phyloP scores from a whole-genome alignment of 2,113 vertebrate genomes.

The Delphinus delphis region DNA sequence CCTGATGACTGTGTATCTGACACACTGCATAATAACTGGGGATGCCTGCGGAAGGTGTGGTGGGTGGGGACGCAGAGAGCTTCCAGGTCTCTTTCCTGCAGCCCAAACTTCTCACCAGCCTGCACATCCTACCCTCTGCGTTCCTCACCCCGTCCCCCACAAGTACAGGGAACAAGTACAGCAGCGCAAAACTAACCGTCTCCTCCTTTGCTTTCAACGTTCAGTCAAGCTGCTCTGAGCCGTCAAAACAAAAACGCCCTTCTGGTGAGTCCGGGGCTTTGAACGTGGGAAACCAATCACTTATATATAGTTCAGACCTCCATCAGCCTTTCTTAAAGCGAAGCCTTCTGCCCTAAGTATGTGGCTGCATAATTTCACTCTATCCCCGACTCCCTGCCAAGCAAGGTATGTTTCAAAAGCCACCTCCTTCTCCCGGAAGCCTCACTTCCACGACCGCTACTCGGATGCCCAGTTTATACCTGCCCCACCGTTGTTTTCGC shows the following conservation, averaged over 20 bases:
- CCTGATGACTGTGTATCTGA: background rate
- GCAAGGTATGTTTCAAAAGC: background rate
- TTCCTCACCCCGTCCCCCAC: too few relatives aligned
- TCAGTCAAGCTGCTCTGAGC: background rate
- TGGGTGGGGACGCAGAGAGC: rapidly evolving
- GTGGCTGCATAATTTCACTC: too few relatives aligned
- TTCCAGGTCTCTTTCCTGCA: background rate
- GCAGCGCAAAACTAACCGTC: background rate
- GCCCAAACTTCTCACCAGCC: background rate
- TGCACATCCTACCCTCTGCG: rapidly evolving
- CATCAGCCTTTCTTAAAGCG: background rate
- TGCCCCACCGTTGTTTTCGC: background rate
- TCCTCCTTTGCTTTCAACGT: background rate
- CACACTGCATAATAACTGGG: background rate
- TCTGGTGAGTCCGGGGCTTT: background rate
- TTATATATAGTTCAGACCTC: background rate
- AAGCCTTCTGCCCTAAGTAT: background rate
- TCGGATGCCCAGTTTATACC: background rate
- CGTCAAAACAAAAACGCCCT: background rate
- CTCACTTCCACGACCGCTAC: background rate
- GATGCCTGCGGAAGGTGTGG: rapidly evolving
- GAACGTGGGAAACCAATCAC: background rate
- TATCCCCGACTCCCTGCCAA: background rate
- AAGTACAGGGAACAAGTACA: too few relatives aligned
- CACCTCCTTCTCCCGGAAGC: background rate